phyloP scores from a whole-genome alignment of 2,113 vertebrate species.

The Chiloscyllium plagiosum region DNA sequence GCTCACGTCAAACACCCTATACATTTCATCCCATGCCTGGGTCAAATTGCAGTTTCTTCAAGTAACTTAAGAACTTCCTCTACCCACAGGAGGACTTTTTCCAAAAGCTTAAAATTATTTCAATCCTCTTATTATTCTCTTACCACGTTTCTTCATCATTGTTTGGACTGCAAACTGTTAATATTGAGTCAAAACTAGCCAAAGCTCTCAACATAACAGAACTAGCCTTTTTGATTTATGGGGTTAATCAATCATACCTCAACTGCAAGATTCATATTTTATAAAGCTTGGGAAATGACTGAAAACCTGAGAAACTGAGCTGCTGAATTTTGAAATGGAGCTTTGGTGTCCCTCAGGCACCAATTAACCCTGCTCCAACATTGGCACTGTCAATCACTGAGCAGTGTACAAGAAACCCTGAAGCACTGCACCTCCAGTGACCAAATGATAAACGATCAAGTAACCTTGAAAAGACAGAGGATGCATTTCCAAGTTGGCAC shows the following conservation, averaged over 20 bases:
- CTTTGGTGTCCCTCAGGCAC: slow-evolving; percentile 21
- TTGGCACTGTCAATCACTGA: not conserved
- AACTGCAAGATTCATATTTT: not conserved
- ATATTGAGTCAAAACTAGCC: not conserved
- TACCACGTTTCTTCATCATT: not conserved
- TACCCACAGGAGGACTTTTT: not conserved
- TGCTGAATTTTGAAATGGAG: not conserved
- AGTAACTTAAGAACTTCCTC: not conserved
- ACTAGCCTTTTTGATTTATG: slow-evolving; percentile 7
- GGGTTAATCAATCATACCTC: not conserved
- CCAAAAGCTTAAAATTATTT: not conserved
- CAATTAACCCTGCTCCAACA: slow-evolving; percentile 24
- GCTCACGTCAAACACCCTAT: not conserved
- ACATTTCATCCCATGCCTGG: not conserved
- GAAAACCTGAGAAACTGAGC: slow-evolving; percentile 13
- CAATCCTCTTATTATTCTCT: not conserved
- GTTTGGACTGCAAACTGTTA: not conserved
- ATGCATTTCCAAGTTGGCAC: not conserved
- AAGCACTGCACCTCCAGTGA: not conserved
- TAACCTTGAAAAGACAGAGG: slow-evolving; percentile 17
- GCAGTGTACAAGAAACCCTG: not conserved
- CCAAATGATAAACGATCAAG: slow-evolving; percentile 8
- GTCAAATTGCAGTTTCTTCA: not conserved
- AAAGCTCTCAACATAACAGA: not conserved
- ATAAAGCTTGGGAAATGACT: not conserved